phyloP scores from a whole-genome alignment of 2,797 vertebrate species.

The Acanthornis magna region DNA sequence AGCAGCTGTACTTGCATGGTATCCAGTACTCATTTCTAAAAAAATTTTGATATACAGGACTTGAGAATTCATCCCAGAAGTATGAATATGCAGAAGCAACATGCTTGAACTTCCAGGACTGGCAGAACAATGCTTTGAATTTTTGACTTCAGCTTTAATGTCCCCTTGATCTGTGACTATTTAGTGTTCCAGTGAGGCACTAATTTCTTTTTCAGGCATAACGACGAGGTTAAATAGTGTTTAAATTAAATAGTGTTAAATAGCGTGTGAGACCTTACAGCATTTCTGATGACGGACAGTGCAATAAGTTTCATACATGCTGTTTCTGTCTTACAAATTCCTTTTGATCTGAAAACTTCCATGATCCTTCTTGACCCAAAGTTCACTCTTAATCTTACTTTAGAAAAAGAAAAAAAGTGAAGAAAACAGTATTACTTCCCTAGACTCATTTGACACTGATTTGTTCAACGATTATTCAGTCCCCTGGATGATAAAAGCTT shows the following conservation, averaged over 20 bases:
- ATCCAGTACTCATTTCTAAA: neutral
- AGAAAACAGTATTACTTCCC: neutral
- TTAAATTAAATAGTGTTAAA: neutral
- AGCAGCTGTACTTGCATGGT: neutral
- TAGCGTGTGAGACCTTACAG: neutral
- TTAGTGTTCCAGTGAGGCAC: neutral
- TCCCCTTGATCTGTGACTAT: neutral
- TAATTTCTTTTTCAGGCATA: neutral
- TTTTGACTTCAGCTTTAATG: neutral
- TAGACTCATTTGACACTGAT: neutral
- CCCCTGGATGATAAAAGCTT: neutral
- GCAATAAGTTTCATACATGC: neutral
- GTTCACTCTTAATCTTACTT: neutral
- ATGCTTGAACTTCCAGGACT: neutral
- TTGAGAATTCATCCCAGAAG: neutral
- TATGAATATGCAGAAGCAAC: neutral
- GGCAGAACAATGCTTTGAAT: neutral
- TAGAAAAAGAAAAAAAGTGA: neutral
- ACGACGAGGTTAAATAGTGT: neutral
- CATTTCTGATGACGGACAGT: neutral
- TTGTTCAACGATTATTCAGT: neutral
- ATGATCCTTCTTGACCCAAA: neutral
- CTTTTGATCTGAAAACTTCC: neutral
- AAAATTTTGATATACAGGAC: neutral
- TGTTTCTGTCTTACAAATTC: neutral